Conservation (phyloP, 1,140 invertebrate genomes). For the Sinonovacula constricta region DNA sequence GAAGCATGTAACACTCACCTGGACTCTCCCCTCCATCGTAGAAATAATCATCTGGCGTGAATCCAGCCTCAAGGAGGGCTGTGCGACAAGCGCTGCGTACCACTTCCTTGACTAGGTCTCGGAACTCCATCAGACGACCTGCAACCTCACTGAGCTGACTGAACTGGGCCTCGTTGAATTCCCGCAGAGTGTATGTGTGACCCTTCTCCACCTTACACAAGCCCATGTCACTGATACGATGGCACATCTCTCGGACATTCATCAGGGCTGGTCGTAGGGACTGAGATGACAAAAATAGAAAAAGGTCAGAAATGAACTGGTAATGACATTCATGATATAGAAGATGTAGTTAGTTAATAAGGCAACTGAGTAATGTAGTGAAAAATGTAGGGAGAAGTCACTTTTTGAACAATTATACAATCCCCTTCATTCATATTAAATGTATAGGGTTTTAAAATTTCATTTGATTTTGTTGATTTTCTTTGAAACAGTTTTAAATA, state of each 20-base stretch:
- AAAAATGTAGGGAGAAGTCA: too few relatives aligned
- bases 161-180: conserved; percentile 77
- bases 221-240: conserved; percentile 79
- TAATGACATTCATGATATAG: too few relatives aligned
- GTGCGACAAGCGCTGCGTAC: conserved; percentile 85
- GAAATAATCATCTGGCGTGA: conserved; percentile 83
- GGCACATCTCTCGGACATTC: conserved; percentile 85
- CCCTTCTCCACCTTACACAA: conserved; percentile 79
- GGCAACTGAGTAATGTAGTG: too few relatives aligned
- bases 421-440: too few relatives aligned
- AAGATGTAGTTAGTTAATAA: too few relatives aligned
- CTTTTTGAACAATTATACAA: too few relatives aligned
- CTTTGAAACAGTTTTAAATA: too few relatives aligned
- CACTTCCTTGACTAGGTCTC: conserved; percentile 83
- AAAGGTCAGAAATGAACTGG: not conserved
- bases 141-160: conserved; percentile 77
- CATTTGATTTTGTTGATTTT: too few relatives aligned
- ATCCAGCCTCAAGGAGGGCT: conserved; percentile 86
- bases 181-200: conserved; percentile 81
- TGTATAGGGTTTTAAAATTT: too few relatives aligned
- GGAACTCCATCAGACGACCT: conserved; percentile 82
- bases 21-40: conserved; percentile 76
- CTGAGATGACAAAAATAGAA: conserved; percentile 57
- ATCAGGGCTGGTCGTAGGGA: conserved; percentile 85
- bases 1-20: too few relatives aligned